These are phyloP conservation scores for Pandion haliaetus DNA, from an alignment of 2,113 vertebrate genomes.

Conservation along the genomic window DNA sequence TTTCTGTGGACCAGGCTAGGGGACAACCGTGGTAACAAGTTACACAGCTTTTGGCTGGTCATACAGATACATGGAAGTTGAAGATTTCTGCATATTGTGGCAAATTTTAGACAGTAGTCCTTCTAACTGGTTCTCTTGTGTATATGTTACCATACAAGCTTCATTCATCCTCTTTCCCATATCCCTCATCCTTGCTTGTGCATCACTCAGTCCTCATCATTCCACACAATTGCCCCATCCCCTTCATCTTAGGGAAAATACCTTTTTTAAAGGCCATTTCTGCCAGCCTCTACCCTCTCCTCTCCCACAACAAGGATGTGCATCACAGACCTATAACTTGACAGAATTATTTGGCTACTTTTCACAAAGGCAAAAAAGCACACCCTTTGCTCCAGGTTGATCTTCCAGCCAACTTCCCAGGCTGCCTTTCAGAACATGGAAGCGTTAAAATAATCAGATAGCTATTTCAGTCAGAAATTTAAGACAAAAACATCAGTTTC, in stretches of 20 bases:
- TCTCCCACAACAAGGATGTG: not conserved
- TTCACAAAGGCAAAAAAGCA: not conserved
- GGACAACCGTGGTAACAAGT: not conserved
- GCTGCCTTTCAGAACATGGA: not conserved
- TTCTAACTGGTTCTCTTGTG: not conserved
- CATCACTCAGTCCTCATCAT: not conserved
- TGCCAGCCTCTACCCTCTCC: not conserved
- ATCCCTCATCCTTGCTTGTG: not conserved
- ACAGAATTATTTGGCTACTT: not conserved
- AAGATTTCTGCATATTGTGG: not conserved
- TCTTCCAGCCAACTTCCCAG: not conserved
- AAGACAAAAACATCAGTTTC: not conserved
- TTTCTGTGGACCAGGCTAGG: not conserved
- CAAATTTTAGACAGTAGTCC: not conserved
- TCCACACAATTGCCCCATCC: not conserved
- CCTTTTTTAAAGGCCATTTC: not conserved
- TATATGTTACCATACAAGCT: not conserved
- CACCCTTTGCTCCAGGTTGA: not conserved
- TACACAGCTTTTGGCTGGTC: not conserved
- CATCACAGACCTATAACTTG: not conserved
- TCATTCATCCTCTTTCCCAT: not conserved
- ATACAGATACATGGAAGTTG: fast-evolving
- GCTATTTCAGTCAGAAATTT: not conserved
- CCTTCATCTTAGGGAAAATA: not conserved
- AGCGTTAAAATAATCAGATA: not conserved